These are phyloP conservation scores for Amblyornis subalaris DNA, from an alignment of 2,113 vertebrate species.

Conservation along the genomic window DNA sequence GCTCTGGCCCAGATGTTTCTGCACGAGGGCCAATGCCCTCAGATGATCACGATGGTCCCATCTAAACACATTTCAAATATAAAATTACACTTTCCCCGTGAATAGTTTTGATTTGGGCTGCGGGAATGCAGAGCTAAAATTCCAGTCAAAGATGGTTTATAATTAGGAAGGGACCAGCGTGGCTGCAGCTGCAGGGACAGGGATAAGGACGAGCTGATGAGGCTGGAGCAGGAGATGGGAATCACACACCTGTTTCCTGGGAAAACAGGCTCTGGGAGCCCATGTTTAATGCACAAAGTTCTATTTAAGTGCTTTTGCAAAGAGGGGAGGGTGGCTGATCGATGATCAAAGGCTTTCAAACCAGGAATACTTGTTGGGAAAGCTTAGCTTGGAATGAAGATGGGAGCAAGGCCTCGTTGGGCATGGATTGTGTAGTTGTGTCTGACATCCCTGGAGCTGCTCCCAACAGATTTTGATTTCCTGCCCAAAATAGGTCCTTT, in stretches of 20 bases:
- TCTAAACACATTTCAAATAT: background rate
- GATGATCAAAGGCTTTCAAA: background rate
- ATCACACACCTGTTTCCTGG: background rate
- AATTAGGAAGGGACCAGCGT: background rate
- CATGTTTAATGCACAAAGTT: fast-evolving
- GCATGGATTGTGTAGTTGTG: fast-evolving
- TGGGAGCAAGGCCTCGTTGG: background rate
- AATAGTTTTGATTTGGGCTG: background rate
- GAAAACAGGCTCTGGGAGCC: fast-evolving
- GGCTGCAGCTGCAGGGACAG: background rate
- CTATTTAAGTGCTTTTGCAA: fast-evolving
- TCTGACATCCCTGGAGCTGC: background rate
- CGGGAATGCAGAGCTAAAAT: background rate
- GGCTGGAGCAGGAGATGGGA: fast-evolving
- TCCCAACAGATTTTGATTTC: background rate
- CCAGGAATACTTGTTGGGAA: background rate
- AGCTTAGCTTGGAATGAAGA: fast-evolving
- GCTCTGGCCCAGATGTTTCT: background rate
- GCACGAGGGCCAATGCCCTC: background rate
- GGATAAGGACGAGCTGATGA: background rate
- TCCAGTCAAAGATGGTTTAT: background rate
- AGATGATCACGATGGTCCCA: background rate
- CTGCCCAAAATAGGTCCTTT: background rate
- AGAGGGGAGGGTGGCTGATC: background rate
- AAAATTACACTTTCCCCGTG: background rate